Evolutionary conservation across 2,888 invertebrate genomes (phyloP).

Genomic region (Hartigia nigra): DNA sequence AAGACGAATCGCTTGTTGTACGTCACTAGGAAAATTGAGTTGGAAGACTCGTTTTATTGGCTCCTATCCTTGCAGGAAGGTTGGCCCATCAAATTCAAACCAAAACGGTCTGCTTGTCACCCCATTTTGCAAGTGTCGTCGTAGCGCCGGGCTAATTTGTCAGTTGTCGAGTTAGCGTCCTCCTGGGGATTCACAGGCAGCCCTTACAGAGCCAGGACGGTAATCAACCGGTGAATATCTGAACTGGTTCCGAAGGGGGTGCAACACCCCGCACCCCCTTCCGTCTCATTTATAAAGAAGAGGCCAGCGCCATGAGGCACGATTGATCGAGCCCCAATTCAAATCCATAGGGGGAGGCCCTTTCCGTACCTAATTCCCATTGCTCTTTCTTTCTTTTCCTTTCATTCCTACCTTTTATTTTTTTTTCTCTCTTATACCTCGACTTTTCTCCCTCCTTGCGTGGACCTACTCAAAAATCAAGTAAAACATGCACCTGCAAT

Average conservation of each 20-base stretch:
- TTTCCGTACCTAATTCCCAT: neutral
- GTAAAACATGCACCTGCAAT: neutral
- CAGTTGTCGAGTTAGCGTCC: conserved; percentile 66
- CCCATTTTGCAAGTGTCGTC: conserved; percentile 67
- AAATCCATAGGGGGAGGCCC: conserved; percentile 9
- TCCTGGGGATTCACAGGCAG: conserved; percentile 54
- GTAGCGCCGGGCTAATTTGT: conserved; percentile 65
- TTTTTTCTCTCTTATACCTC: conserved; percentile 1
- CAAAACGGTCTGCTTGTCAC: conserved; percentile 57
- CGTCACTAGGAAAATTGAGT: conserved; percentile 34
- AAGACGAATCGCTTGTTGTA: conserved; percentile 32
- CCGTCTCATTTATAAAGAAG: conserved; percentile 63
- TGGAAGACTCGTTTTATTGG: conserved; percentile 17
- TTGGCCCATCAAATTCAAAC: conserved; percentile 48
- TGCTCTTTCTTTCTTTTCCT: conserved; percentile 18
- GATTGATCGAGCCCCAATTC: conserved; percentile 54
- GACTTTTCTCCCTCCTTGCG: neutral
- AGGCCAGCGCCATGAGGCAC: conserved; percentile 44
- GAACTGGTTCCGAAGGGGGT: conserved; percentile 55
- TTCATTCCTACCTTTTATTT: conserved; percentile 1
- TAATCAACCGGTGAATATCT: conserved; percentile 66
- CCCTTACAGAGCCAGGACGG: conserved; percentile 38
- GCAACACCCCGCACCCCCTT: conserved; percentile 33
- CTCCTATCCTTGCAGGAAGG: neutral
- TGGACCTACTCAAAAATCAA: neutral